Evolutionary conservation across 2,113 vertebrate species (phyloP).

Genomic region (Machaerirhynchus nigripectus): DNA sequence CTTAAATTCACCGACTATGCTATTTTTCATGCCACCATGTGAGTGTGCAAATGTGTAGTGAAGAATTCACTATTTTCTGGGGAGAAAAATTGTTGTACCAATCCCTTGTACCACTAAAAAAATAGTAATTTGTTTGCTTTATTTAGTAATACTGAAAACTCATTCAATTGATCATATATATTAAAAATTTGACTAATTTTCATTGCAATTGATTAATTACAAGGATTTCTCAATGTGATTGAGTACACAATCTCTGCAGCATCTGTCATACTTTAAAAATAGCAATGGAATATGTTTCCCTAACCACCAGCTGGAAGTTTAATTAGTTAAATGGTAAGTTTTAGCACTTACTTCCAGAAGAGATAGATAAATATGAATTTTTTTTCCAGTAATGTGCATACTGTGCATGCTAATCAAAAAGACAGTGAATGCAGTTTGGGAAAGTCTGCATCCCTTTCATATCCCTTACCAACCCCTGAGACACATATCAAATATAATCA

Average conservation of each 20-base stretch:
- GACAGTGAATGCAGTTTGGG: background rate
- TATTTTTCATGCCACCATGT: background rate
- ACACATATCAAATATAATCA: background rate
- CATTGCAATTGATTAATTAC: background rate
- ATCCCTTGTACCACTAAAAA: background rate
- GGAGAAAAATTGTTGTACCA: background rate
- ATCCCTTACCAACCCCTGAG: background rate
- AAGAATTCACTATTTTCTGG: background rate
- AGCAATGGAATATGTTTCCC: background rate
- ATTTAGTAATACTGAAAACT: background rate
- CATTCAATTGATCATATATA: background rate
- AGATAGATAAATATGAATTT: background rate
- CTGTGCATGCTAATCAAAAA: background rate
- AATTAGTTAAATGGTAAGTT: background rate
- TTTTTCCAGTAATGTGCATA: background rate
- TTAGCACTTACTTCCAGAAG: background rate
- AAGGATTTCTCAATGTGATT: background rate
- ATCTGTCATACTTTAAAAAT: background rate
- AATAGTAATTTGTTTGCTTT: background rate
- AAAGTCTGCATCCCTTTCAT: background rate
- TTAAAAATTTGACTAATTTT: background rate
- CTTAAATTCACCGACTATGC: background rate
- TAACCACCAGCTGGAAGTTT: background rate
- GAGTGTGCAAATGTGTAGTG: background rate
- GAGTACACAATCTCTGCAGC: background rate